Conservation (phyloP, 2,888 invertebrate genomes). For the Caenorhabditis auriculariae region DNA sequence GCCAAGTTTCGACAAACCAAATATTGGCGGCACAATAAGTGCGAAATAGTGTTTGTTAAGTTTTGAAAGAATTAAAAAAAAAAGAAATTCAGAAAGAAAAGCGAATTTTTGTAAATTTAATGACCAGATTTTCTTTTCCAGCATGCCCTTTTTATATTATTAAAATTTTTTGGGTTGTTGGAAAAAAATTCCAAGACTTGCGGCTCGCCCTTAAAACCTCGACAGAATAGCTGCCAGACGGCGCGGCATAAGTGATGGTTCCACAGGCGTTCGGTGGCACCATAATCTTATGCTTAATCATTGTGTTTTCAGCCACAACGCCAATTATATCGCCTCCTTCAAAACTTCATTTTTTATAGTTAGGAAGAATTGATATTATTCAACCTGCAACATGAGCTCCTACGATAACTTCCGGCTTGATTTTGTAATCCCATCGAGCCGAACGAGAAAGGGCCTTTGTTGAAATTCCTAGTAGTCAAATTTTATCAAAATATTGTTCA, state of each 20-base stretch:
- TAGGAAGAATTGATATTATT: neutral
- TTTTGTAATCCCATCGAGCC: slow-evolving; percentile 86
- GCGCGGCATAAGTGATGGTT: slow-evolving; percentile 90
- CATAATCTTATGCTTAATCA: slow-evolving; percentile 94
- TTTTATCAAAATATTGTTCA: neutral
- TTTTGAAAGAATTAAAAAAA: no score
- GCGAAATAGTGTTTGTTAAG: no score
- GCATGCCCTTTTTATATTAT: no score
- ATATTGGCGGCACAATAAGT: no score
- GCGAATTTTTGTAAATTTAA: no score
- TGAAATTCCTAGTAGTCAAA: slow-evolving; percentile 72
- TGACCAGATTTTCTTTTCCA: no score
- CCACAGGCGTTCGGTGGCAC: slow-evolving; percentile 91
- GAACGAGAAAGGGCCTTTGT: slow-evolving; percentile 82
- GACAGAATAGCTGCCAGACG: slow-evolving; percentile 87
- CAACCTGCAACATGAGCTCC: slow-evolving; percentile 93
- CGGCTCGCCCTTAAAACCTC: no score
- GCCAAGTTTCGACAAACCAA: no score
- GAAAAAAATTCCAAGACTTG: no score
- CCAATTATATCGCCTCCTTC: slow-evolving; percentile 80
- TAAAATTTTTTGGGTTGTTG: no score
- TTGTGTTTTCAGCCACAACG: slow-evolving; percentile 89
- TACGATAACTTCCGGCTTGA: slow-evolving; percentile 70
- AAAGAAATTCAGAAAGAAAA: no score
- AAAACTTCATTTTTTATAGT: neutral